These are phyloP conservation scores for Endotricha flammealis DNA, from an alignment of 2,888 invertebrate species.

Conservation along the genomic window DNA sequence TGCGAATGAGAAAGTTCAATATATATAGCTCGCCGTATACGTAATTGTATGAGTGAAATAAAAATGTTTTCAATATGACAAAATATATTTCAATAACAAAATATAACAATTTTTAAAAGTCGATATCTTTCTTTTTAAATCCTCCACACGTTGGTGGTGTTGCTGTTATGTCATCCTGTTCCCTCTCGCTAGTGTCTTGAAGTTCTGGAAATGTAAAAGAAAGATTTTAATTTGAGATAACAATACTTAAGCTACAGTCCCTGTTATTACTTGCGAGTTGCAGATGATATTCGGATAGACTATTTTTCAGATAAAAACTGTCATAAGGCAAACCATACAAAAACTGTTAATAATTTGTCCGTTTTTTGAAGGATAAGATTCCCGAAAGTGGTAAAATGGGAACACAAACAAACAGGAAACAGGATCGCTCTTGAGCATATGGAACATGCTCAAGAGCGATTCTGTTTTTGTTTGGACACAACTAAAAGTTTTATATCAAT, in stretches of 20 bases:
- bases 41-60: too few species aligned
- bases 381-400: too few species aligned
- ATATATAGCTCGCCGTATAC: too few species aligned
- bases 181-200: conserved; percentile 80
- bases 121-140: conserved; percentile 79
- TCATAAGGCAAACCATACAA: too few species aligned
- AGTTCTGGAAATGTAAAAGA: conserved; percentile 70
- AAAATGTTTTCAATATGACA: background rate
- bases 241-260: too few species aligned
- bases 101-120: conserved; percentile 71
- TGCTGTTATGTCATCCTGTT: conserved; percentile 78
- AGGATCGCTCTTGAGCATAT: background rate
- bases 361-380: too few species aligned
- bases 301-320: background rate
- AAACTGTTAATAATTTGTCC: too few species aligned
- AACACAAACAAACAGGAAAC: conserved; percentile 22
- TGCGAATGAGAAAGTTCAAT: too few species aligned
- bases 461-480: too few species aligned
- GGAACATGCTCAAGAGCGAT: too few species aligned
- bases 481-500: too few species aligned
- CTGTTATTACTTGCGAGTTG: too few species aligned
- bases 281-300: background rate
- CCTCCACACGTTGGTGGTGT: conserved; percentile 76
- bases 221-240: background rate
- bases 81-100: background rate